Conservation (phyloP, 2,888 invertebrate genomes). For the Polydrusus tereticollis region DNA sequence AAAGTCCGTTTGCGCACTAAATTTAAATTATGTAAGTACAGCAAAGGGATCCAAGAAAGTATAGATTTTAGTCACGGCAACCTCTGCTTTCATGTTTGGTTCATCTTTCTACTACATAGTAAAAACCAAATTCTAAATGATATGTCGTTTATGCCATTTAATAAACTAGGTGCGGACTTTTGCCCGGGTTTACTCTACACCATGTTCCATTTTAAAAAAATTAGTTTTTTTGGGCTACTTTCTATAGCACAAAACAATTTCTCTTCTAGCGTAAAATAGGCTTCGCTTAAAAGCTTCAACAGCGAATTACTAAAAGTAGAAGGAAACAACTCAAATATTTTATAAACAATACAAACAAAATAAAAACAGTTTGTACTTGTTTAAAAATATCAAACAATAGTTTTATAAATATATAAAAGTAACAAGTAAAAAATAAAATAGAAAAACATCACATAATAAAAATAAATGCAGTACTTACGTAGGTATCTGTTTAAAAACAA, state of each 20-base stretch:
- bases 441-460: slow-evolving; percentile 51
- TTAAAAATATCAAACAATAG: slow-evolving; percentile 43
- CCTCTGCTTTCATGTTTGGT: too few relatives aligned
- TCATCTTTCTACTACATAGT: too few relatives aligned
- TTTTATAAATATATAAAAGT: slow-evolving; percentile 31
- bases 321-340: slow-evolving; percentile 25
- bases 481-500: slow-evolving; percentile 6
- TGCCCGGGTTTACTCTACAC: too few relatives aligned
- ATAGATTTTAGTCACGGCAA: too few relatives aligned
- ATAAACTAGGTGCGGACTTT: too few relatives aligned
- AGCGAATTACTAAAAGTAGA: not conserved
- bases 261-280: slow-evolving; percentile 3
- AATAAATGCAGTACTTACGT: slow-evolving; percentile 21
- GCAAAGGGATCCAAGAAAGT: too few relatives aligned
- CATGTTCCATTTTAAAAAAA: too few relatives aligned
- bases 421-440: slow-evolving; percentile 51
- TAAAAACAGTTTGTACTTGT: slow-evolving; percentile 52
- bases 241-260: not conserved
- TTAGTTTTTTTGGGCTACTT: too few relatives aligned
- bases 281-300: not conserved
- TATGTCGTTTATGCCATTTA: too few relatives aligned
- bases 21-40: too few relatives aligned
- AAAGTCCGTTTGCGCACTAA: too few relatives aligned
- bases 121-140: too few relatives aligned
- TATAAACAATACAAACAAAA: slow-evolving; percentile 45